Evolutionary conservation across 2,888 invertebrate species (phyloP), one percentile per base, ranked within the genome.

Genomic region (Seira musarum): DNA sequence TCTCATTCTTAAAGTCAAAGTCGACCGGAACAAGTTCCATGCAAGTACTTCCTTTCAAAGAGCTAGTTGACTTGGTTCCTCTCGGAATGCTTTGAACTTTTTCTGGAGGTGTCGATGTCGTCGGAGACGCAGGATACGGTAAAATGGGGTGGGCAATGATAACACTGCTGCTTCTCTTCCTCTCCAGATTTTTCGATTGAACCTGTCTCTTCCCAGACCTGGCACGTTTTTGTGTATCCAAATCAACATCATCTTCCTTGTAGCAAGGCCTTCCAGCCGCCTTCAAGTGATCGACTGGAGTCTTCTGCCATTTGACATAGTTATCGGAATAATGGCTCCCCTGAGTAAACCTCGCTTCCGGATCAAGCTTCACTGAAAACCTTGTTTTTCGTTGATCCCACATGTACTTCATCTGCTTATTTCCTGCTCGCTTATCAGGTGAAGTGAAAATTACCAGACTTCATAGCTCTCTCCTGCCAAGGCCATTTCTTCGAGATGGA

Each of bases 191-290:
- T 8, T 6, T 40, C 13, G 40, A 40, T 13, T 40, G 40, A 40
- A 40, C 40, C 13, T 40, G 6, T 40, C 13, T 40, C 40, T 40
- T 40, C 13, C 40, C 40, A 40, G 40, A 8, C 13, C 13, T 40
- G 40, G 13, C 40, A 6, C 13, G 6, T 6, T 40, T 40, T 13
- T 13, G 40, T 8, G 40, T 8, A 40, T 40, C 40, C 6, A 40
- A 8, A 40, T 40, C 40, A 13, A 40, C 73, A 2, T 49, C 57
- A 46, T 75, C 68, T 25, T 68, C 75, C 1, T 24, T 53, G 40
- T 77, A 77, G 53, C 77, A 77, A 1, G 77, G 77, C 24, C 70
- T 77, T 13, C 77, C 77, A 6, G 77, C 77, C 1, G 77, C 25
- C 19, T 25, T 15, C 1, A 40, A 10, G 30, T 2, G 3, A 3